Base-by-base conservation (phyloP, 2,113 vertebrate genomes). In the Colius striatus region DNA sequence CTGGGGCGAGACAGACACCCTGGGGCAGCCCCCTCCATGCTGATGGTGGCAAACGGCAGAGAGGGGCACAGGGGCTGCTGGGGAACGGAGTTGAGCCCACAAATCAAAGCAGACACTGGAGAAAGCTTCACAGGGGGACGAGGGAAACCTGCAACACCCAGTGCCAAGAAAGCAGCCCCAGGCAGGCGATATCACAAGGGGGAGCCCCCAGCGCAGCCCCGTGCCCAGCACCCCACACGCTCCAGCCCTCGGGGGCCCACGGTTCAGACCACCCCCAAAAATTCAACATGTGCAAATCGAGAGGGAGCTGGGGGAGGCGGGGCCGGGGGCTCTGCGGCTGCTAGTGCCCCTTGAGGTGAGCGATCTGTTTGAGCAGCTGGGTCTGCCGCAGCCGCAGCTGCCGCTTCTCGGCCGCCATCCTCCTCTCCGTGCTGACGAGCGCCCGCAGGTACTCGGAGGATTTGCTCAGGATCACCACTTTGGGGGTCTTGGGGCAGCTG, bases 391-490 rank as follows among this genome's bases (percentile, higher is more conserved):
- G 96, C 82, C 96, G 97, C 83, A 99, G 98, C 66, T 98, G 98
- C 80, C 98, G 98, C 95, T 98, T 99, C 97, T 99, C 99, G 0
- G 98, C 98, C 0, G 97, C 97, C 97, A 99, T 98, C 71, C 97
- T 98, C 68, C 98, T 98, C 96, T 99, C 99, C 0, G 96, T 96
- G 15, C 90, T 92, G 57, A 98, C 97, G 68, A 99, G 98, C 18
- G 98, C 95, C 76, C 97, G 96, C 89, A 99, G 97, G 96, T 99
- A 99, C 78, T 99, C 99, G 0, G 99, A 98, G 2, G 99, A 99
- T 62, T 98, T 99, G 87, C 99, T 99, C 96, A 99, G 97, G 95
- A 99, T 99, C 90, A 99, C 99, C 85, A 99, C 99, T 89, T 99
- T 99, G 9, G 99, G 99, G 0, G 99, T 98, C 91, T 99, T 99